Conservation (phyloP, 2,797 vertebrate genomes). For the Eulemur albifrons region DNA sequence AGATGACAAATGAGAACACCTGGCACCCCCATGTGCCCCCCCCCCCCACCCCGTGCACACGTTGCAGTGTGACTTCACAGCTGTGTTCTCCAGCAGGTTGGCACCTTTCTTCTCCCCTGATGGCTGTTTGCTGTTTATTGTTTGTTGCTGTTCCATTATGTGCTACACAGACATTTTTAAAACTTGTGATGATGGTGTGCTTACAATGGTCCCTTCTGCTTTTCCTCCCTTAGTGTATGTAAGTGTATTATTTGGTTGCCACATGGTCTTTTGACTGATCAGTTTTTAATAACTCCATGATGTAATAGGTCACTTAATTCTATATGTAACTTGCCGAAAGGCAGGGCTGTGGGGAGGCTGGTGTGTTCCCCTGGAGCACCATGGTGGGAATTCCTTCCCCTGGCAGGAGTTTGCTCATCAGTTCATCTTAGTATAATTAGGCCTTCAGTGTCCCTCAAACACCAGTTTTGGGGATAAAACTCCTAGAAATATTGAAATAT, state of each 20-base stretch:
- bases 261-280: neutral
- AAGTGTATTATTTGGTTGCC: neutral
- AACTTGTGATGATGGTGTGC: fast-evolving
- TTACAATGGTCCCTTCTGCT: fast-evolving
- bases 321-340: neutral
- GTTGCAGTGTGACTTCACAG: fast-evolving
- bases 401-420: neutral
- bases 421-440: neutral
- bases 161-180: fast-evolving
- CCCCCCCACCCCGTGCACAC: fast-evolving
- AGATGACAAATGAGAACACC: no score
- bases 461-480: neutral
- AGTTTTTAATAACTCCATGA: neutral
- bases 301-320: neutral
- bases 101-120: neutral
- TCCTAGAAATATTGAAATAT: neutral
- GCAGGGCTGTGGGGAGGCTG: neutral
- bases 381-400: neutral
- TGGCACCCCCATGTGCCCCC: fast-evolving
- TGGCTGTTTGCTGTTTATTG: neutral
- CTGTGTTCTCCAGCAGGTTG: fast-evolving
- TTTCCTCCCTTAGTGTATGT: neutral
- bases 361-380: no score
- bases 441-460: neutral
- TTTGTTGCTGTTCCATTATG: neutral